Evolutionary conservation across 2,888 invertebrate species (phyloP).

Genomic region (Tetragonula carbonaria): DNA sequence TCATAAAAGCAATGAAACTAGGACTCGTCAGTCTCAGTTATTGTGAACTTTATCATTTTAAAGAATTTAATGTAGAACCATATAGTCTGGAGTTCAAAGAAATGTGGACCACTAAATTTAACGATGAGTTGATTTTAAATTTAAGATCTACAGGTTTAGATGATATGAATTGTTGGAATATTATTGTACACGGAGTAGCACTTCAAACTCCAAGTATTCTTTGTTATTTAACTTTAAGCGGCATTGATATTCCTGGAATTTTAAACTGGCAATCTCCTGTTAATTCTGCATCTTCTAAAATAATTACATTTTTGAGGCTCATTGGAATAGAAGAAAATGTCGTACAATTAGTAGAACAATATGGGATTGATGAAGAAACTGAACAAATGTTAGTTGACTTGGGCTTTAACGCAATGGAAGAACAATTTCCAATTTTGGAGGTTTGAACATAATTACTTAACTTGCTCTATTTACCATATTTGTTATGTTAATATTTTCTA

Average conservation of each 20-base stretch:
- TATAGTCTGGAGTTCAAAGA: slow-evolving; percentile 32
- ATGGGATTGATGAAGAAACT: slow-evolving; percentile 66
- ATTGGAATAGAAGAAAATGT: slow-evolving; percentile 63
- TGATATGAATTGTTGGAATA: slow-evolving; percentile 57
- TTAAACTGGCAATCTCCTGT: slow-evolving; percentile 62
- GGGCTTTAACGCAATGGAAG: slow-evolving; percentile 58
- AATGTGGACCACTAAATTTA: slow-evolving; percentile 36
- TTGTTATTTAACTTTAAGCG: slow-evolving; percentile 55
- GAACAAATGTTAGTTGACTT: slow-evolving; percentile 63
- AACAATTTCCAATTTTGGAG: slow-evolving; percentile 13
- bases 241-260: slow-evolving; percentile 66
- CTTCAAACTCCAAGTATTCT: slow-evolving; percentile 56
- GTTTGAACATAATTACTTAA: slow-evolving; percentile 10
- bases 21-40: slow-evolving; percentile 59
- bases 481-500: background rate
- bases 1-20: slow-evolving; percentile 71
- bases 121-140: slow-evolving; percentile 59
- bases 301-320: slow-evolving; percentile 58
- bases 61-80: slow-evolving; percentile 45
- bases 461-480: background rate
- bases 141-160: slow-evolving; percentile 55
- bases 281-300: slow-evolving; percentile 36
- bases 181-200: slow-evolving; percentile 62
- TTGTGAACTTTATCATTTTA: slow-evolving; percentile 60
- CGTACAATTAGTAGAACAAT: slow-evolving; percentile 52